Percentiles rank a stretch among this genome's conserved stretches.
Evolutionary conservation across 2,797 vertebrate genomes (phyloP).

Genomic region (Clarias laeviceps): DNA sequence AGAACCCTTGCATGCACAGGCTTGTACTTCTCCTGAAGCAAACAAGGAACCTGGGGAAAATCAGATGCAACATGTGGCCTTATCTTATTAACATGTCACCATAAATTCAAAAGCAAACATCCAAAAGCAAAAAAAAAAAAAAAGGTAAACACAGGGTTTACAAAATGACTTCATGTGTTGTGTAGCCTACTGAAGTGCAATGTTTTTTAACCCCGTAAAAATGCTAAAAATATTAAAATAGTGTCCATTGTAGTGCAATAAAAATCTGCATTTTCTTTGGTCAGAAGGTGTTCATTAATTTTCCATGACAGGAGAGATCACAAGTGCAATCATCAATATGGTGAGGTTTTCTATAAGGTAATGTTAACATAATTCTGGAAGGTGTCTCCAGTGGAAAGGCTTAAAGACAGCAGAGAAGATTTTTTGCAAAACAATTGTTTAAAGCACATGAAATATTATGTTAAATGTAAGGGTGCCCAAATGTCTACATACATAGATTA

Average conservation of each 20-base stretch:
- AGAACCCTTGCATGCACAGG: slow-evolving; percentile 60
- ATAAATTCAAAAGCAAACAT: background rate
- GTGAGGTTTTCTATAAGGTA: too few relatives aligned
- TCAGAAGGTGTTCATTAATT: too few relatives aligned
- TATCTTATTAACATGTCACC: slow-evolving; percentile 26
- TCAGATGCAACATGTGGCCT: slow-evolving; percentile 41
- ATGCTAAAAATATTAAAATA: background rate
- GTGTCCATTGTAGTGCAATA: background rate
- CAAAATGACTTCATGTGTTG: background rate
- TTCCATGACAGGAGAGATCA: background rate
- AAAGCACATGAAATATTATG: too few relatives aligned
- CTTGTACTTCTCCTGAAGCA: slow-evolving; percentile 73
- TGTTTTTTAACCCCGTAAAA: background rate
- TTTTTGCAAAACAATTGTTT: too few relatives aligned
- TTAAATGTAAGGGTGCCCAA: too few relatives aligned
- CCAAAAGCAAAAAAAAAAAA: background rate
- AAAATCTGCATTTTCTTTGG: too few relatives aligned
- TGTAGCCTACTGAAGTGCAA: background rate
- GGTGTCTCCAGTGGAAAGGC: too few relatives aligned
- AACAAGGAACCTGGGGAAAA: slow-evolving; percentile 62
- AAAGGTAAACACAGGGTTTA: background rate
- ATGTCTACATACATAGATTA: too few relatives aligned
- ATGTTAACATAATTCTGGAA: too few relatives aligned
- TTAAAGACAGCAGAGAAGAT: too few relatives aligned
- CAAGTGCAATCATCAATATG: too few relatives aligned